These are phyloP conservation scores for Pterostichus madidus DNA, from an alignment of 2,888 invertebrate species.

Conservation along the genomic window DNA sequence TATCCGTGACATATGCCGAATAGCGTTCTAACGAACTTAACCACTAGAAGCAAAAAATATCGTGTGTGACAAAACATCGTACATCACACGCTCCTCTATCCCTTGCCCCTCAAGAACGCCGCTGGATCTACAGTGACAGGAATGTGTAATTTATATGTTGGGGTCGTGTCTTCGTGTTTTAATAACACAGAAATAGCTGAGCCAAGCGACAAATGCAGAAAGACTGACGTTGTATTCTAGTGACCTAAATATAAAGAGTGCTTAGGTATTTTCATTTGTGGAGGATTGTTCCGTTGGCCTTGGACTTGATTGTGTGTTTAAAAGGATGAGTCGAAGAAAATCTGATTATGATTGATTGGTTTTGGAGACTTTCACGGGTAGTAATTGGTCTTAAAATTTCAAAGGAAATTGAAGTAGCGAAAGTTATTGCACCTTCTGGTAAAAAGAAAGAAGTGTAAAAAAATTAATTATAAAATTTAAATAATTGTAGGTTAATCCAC, in stretches of 20 bases:
- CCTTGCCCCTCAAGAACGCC: constrained; percentile 6
- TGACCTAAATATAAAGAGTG: constrained; percentile 27
- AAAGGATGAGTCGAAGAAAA: background rate
- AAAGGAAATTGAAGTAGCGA: background rate
- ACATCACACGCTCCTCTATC: constrained; percentile 8
- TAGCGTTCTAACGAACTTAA: constrained; percentile 32
- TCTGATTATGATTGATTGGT: background rate
- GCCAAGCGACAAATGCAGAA: constrained; percentile 38
- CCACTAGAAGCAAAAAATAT: background rate
- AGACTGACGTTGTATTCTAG: constrained; percentile 13
- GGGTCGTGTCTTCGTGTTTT: constrained; percentile 38
- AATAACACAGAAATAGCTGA: constrained; percentile 48
- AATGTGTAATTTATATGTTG: constrained; percentile 37
- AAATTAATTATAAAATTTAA: too few relatives aligned
- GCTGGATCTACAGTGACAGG: constrained; percentile 12
- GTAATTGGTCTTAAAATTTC: background rate
- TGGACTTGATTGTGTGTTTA: constrained; percentile 26
- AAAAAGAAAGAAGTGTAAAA: too few relatives aligned
- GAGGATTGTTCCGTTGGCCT: constrained; percentile 21
- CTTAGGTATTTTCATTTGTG: constrained; percentile 33
- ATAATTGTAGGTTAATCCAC: too few relatives aligned
- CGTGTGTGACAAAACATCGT: constrained; percentile 35
- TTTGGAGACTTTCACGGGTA: background rate
- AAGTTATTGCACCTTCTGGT: background rate
- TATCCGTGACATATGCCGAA: constrained; percentile 12